Evolutionary conservation across 2,113 vertebrate species (phyloP).

Genomic region (Ceuthmochares aereus): DNA sequence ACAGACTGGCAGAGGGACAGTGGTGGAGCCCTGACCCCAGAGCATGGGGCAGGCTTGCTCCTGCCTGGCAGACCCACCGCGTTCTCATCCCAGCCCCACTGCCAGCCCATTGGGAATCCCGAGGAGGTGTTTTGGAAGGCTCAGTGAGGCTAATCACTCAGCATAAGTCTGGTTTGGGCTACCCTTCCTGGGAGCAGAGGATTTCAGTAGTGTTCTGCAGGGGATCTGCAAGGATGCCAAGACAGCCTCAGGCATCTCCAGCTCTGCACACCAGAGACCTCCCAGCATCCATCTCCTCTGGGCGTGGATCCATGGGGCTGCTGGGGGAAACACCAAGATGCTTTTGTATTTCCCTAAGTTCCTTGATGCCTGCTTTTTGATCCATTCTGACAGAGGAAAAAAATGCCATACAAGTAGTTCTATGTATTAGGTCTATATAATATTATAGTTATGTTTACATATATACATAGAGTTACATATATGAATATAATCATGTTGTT

Average conservation of each 20-base stretch:
- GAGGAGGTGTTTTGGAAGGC: neutral
- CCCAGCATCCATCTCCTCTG: accelerated
- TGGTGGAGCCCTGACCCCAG: neutral
- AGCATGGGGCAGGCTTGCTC: neutral
- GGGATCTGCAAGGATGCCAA: neutral
- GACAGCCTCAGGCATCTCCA: neutral
- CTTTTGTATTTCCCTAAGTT: neutral
- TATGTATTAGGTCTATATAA: neutral
- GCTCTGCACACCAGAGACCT: neutral
- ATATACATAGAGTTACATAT: neutral
- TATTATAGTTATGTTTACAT: neutral
- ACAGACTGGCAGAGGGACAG: accelerated
- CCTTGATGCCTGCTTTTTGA: neutral
- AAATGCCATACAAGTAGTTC: neutral
- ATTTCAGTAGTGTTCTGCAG: neutral
- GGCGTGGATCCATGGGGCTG: neutral
- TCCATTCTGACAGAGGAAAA: neutral
- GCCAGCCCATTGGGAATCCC: accelerated
- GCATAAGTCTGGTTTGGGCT: neutral
- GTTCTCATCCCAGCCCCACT: neutral
- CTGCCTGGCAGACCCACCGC: accelerated
- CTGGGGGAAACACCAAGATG: neutral
- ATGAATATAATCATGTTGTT: neutral
- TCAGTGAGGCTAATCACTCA: neutral
- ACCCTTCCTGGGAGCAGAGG: accelerated